Conservation (phyloP, 2,888 invertebrate species). For the Ptilodon capucinus region DNA sequence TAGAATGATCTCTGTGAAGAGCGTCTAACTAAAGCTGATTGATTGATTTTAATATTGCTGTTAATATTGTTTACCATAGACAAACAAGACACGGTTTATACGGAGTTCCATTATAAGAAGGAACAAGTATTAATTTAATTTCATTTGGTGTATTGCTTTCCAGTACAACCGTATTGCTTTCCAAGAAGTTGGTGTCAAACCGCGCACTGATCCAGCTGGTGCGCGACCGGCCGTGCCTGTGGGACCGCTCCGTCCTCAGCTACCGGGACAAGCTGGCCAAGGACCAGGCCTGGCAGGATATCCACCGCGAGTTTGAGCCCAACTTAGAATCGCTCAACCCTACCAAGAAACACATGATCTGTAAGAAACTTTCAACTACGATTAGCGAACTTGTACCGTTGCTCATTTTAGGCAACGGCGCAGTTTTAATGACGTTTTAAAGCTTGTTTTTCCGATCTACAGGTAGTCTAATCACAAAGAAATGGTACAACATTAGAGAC, state of each 20-base stretch:
- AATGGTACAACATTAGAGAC: conserved; percentile 48
- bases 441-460: too few relatives aligned
- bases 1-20: too few relatives aligned
- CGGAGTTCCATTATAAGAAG: too few relatives aligned
- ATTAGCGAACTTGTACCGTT: too few relatives aligned
- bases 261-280: conserved; percentile 33
- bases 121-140: too few relatives aligned
- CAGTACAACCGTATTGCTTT: background rate
- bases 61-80: too few relatives aligned
- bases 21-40: too few relatives aligned
- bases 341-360: conserved; percentile 2
- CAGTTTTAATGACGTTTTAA: too few relatives aligned
- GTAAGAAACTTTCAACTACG: background rate
- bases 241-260: conserved; percentile 31
- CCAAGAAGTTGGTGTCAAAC: conserved; percentile 7
- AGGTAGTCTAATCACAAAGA: conserved; percentile 36
- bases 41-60: too few relatives aligned
- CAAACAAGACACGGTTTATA: too few relatives aligned
- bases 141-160: background rate
- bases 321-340: conserved; percentile 16
- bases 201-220: conserved; percentile 21
- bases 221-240: conserved; percentile 29
- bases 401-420: too few relatives aligned
- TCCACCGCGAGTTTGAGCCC: conserved; percentile 34
- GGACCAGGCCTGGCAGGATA: conserved; percentile 35